Evolutionary conservation across 1,140 invertebrate species (phyloP).

Genomic region (Drosophila funebris): DNA sequence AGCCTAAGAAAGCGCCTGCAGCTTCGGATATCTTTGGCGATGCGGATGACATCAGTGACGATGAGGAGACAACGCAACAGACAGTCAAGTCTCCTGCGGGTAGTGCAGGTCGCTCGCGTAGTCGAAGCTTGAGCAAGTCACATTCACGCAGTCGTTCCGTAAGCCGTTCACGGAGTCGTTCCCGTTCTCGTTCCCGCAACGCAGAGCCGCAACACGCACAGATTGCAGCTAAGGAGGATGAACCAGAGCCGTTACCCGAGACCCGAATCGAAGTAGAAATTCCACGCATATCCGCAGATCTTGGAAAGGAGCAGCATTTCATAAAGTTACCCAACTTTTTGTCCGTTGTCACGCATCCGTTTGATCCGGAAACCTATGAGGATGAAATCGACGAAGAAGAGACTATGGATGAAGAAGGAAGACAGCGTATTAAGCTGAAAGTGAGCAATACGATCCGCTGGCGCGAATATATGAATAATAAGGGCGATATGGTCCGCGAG

Average conservation of each 20-base stretch:
- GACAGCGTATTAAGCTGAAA: slow-evolving; percentile 95
- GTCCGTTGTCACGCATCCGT: slow-evolving; percentile 96
- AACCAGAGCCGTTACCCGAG: slow-evolving; percentile 92
- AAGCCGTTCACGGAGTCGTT: slow-evolving; percentile 60
- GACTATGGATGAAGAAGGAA: slow-evolving; percentile 98
- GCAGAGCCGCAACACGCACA: slow-evolving; percentile 50
- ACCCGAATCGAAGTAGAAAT: slow-evolving; percentile 98
- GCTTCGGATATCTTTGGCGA: slow-evolving; percentile 96
- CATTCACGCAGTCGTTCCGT: slow-evolving; percentile 60
- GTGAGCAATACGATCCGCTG: slow-evolving; percentile 99
- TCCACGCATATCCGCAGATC: slow-evolving; percentile 95
- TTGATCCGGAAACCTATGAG: slow-evolving; percentile 97
- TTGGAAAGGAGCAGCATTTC: slow-evolving; percentile 96
- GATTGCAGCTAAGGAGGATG: slow-evolving; percentile 85
- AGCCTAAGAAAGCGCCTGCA: slow-evolving; percentile 64
- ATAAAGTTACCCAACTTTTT: slow-evolving; percentile 97
- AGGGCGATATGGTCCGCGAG: slow-evolving; percentile 93
- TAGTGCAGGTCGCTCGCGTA: slow-evolving; percentile 40
- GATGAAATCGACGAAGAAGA: slow-evolving; percentile 99
- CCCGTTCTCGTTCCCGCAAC: slow-evolving; percentile 54
- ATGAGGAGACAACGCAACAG: slow-evolving; percentile 85
- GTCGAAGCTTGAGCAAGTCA: slow-evolving; percentile 54
- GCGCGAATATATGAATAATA: slow-evolving; percentile 93
- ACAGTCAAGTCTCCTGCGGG: slow-evolving; percentile 49
- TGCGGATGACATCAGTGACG: slow-evolving; percentile 95